Evolutionary conservation across 37 sponge, comb jelly and placozoan species (phyloP), one percentile per base, ranked within the genome.

Genomic region (Mnemiopsis leidyi): DNA sequence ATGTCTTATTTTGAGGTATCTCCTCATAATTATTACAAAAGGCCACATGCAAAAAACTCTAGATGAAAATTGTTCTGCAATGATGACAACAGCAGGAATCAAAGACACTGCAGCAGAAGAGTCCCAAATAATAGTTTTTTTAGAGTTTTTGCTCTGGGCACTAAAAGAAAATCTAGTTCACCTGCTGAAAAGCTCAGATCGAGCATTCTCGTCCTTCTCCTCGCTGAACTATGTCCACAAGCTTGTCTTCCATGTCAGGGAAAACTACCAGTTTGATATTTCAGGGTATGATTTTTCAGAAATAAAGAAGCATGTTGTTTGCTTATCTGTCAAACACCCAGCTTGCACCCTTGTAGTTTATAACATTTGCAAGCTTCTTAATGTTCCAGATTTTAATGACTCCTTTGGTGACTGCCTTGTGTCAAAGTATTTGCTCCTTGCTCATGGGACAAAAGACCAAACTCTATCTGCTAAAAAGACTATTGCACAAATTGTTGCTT

Each of bases 161-260:
- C 3, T 77, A 31, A 77, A 77, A 16, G 79, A 77, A 20, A 26
- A 77, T 77, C 32, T 77, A 3, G 79, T 34, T 77, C 32, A 31
- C 36, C 18, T 77, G 1, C 16, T 77, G 32, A 34, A 31, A 32
- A 77, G 36, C 32, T 0, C 79, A 77, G 79, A 77, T 28, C 79
- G 32, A 7, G 32, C 35, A 7, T 21, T 36, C 35, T 28, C 90
- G 1, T 38, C 90, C 2, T 25, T 85, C 35, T 85, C 90, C 25
- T 38, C 90, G 0, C 48, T 85, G 25, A 85, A 33, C 48, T 85
- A 85, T 61, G 36, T 85, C 48, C 35, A 85, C 48, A 85, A 85
- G 48, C 61, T 85, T 9, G 90, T 85, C 48, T 26, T 39, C 90
- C n/a, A 85, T 61, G 3, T 39, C 28, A 40, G 36, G n/a, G 61